Evolutionary conservation across 1,140 invertebrate genomes (phyloP).

Genomic region (Latrodectus geometricus): DNA sequence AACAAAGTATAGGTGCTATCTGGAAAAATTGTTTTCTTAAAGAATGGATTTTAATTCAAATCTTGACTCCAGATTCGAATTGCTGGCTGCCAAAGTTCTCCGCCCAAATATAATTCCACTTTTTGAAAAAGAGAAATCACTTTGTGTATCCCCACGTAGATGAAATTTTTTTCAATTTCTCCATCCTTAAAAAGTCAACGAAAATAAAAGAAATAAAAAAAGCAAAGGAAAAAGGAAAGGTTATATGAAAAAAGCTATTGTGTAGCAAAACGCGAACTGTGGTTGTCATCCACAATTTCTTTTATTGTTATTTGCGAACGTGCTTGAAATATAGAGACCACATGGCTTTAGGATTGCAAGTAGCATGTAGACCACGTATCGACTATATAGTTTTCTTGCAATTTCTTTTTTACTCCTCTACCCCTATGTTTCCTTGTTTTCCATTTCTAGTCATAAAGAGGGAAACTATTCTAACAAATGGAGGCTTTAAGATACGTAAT

Average conservation of each 20-base stretch:
- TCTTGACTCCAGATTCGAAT: no score
- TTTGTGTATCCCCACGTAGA: no score
- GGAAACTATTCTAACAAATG: slow-evolving; percentile 31
- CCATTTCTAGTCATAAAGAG: slow-evolving; percentile 43
- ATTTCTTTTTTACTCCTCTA: not conserved
- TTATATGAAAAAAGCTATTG: slow-evolving; percentile 28
- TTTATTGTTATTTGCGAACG: slow-evolving; percentile 51
- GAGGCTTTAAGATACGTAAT: slow-evolving; percentile 27
- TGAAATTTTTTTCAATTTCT: not conserved
- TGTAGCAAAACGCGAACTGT: slow-evolving; percentile 29
- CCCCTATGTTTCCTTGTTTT: slow-evolving; percentile 16
- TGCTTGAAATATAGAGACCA: slow-evolving; percentile 37
- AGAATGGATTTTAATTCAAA: no score
- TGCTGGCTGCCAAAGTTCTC: no score
- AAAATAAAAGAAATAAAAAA: not conserved
- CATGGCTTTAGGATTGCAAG: slow-evolving; percentile 8
- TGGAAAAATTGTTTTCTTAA: no score
- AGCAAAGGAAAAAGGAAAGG: not conserved
- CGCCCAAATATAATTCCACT: no score
- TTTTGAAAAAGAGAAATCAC: no score
- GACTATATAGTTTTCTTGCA: slow-evolving; percentile 28
- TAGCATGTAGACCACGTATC: slow-evolving; percentile 37
- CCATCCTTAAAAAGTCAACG: slow-evolving; percentile 3
- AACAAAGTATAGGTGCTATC: no score
- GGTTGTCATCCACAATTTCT: slow-evolving; percentile 54